Conservation (phyloP, 1,140 invertebrate species). For the Camponotus vicinus region DNA sequence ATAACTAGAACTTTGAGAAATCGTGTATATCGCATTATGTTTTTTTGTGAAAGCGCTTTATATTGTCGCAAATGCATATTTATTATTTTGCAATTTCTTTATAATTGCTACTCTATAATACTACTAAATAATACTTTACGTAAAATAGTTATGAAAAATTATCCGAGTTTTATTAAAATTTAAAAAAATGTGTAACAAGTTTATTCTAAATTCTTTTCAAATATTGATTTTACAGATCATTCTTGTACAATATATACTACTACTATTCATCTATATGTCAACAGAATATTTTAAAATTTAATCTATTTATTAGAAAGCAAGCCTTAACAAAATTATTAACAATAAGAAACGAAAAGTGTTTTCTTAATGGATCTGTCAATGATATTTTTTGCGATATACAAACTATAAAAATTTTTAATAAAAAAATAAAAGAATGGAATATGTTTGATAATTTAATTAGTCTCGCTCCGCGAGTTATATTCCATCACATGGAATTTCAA, state of each 20-base stretch:
- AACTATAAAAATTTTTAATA: slow-evolving; percentile 12
- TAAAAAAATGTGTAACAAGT: slow-evolving; percentile 8
- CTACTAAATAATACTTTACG: slow-evolving; percentile 44
- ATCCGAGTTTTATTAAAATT: not conserved
- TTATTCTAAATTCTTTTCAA: not conserved
- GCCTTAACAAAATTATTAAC: slow-evolving; percentile 28
- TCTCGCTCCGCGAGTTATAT: not conserved
- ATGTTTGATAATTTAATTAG: slow-evolving; percentile 15
- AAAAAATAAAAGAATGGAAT: not conserved
- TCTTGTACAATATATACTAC: not conserved
- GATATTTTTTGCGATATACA: not conserved
- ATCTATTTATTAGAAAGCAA: not conserved
- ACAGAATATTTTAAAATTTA: slow-evolving; percentile 37
- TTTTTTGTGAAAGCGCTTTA: too few species aligned
- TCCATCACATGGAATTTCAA: slow-evolving; percentile 9
- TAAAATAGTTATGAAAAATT: slow-evolving; percentile 3
- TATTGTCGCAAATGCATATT: too few species aligned
- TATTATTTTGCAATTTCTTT: not conserved
- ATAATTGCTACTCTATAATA: slow-evolving; percentile 38
- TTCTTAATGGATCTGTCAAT: slow-evolving; percentile 17
- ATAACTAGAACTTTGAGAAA: too few species aligned
- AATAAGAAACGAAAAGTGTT: slow-evolving; percentile 27
- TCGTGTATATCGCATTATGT: too few species aligned
- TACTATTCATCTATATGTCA: not conserved
- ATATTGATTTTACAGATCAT: not conserved